Conservation (phyloP, 2,113 vertebrate genomes). For the Mesoclemmys tuberculata region DNA sequence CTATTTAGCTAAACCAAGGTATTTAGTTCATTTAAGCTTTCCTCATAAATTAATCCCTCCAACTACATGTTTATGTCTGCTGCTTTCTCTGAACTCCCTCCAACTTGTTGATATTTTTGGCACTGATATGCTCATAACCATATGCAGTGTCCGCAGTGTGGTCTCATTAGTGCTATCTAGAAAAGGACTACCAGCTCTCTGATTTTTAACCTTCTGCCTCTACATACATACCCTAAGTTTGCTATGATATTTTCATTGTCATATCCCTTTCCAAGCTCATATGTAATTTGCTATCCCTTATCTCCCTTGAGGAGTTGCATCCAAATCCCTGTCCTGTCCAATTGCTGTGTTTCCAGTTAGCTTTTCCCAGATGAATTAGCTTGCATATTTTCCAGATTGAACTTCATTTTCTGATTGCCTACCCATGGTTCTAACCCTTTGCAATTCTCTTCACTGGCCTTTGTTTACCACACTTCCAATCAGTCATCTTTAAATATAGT, state of each 20-base stretch:
- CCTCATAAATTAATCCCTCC: not conserved
- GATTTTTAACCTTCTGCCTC: not conserved
- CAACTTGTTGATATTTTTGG: not conserved
- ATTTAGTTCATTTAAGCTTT: conserved; percentile 29
- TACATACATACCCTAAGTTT: not conserved
- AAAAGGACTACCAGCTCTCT: not conserved
- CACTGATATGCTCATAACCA: not conserved
- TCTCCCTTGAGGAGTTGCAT: not conserved
- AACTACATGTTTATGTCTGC: not conserved
- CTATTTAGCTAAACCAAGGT: not conserved
- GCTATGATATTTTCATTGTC: not conserved
- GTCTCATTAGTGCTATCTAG: not conserved
- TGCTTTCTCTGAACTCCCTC: conserved; percentile 21
- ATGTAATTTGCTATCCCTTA: not conserved
- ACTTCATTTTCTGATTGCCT: not conserved
- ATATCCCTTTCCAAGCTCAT: not conserved
- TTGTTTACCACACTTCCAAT: not conserved
- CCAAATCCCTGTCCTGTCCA: not conserved
- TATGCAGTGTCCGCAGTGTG: not conserved
- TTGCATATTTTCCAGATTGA: not conserved
- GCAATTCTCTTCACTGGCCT: not conserved
- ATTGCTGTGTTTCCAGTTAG: not conserved
- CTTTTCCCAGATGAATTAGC: not conserved
- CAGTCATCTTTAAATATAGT: not conserved
- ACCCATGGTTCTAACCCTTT: not conserved